Evolutionary conservation across 2,888 invertebrate species (phyloP).

Genomic region (Orchestes rusci): DNA sequence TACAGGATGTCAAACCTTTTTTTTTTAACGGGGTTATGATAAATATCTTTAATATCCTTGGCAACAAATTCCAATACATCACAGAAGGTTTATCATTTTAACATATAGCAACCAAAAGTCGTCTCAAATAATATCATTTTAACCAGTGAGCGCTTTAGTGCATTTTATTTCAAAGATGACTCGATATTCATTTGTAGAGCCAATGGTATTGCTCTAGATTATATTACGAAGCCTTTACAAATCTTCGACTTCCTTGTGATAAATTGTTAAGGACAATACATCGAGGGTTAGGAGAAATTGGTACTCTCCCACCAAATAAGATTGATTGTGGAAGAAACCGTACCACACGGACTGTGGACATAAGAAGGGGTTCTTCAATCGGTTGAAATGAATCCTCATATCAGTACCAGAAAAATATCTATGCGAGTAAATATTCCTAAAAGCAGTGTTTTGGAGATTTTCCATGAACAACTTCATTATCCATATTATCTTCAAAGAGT

Average conservation of each 20-base stretch:
- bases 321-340: background rate
- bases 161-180: no score
- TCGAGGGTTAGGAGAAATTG: background rate
- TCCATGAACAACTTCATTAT: background rate
- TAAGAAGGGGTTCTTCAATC: background rate
- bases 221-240: no score
- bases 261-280: background rate
- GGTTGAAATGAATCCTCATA: background rate
- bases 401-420: background rate
- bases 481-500: background rate
- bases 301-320: background rate
- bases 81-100: no score
- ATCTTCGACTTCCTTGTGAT: constrained; percentile 1
- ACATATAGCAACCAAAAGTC: no score
- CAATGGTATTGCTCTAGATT: no score
- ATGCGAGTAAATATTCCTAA: background rate
- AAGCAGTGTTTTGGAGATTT: background rate
- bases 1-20: no score
- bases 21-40: no score
- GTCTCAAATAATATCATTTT: no score
- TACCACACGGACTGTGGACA: background rate
- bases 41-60: no score
- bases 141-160: no score
- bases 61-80: no score
- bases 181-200: no score